Conservation (phyloP, 2,113 vertebrate species). For the Phyllostomus hastatus region DNA sequence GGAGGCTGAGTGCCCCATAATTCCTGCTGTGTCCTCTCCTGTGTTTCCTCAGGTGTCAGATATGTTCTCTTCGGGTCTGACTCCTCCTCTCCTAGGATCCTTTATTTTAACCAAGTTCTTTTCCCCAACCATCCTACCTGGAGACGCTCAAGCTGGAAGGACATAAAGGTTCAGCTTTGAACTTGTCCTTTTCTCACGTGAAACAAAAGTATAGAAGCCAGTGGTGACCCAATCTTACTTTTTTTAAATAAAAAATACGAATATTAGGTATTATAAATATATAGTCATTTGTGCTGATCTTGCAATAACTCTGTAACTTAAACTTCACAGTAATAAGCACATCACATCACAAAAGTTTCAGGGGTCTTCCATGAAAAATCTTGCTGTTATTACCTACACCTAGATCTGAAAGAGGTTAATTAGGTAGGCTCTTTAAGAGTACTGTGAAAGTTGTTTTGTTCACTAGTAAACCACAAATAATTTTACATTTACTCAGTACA, state of each 20-base stretch:
- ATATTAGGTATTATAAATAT: not conserved
- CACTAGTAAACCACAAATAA: not conserved
- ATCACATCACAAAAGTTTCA: not conserved
- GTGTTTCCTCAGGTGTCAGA: not conserved
- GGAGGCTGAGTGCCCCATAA: not conserved
- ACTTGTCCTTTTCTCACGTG: not conserved
- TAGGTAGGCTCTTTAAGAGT: not conserved
- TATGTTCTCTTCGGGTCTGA: not conserved
- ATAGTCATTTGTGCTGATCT: not conserved
- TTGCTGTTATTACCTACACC: not conserved
- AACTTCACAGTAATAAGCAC: not conserved
- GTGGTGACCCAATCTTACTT: not conserved
- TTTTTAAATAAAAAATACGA: not conserved
- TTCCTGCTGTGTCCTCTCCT: not conserved
- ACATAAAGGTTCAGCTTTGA: not conserved
- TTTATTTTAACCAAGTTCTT: conserved; percentile 11
- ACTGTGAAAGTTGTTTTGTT: not conserved
- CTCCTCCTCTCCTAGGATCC: not conserved
- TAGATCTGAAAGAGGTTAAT: not conserved
- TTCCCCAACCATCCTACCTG: not conserved
- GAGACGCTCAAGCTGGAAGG: not conserved
- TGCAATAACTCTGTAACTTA: not conserved
- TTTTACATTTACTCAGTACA: not conserved
- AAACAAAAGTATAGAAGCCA: not conserved
- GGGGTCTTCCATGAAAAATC: not conserved